Conservation (phyloP, 2,113 vertebrate genomes). For the Gulo gulo region DNA sequence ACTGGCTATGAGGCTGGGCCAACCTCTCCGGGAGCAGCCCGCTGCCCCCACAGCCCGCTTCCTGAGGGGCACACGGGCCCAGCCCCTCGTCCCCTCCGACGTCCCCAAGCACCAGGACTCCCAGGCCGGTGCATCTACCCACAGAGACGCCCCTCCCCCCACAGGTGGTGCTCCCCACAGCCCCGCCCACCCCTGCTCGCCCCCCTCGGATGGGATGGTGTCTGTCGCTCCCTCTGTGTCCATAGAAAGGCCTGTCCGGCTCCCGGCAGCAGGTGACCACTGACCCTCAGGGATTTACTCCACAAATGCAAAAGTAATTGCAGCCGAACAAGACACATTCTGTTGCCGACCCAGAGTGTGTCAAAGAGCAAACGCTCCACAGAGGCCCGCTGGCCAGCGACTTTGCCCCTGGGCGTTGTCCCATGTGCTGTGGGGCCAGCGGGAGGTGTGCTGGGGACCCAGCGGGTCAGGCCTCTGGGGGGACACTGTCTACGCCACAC, state of each 20-base stretch:
- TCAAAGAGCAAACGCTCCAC: too few relatives aligned
- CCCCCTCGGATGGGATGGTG: not conserved
- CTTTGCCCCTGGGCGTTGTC: not conserved
- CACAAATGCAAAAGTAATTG: fast-evolving
- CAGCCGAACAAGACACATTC: not conserved
- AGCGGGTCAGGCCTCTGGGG: fast-evolving
- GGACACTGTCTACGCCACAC: too few relatives aligned
- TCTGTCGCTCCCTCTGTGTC: not conserved
- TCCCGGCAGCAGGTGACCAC: not conserved
- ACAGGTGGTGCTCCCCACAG: not conserved
- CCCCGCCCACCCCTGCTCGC: not conserved
- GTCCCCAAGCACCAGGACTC: not conserved
- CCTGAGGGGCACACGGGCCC: fast-evolving
- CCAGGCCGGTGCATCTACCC: not conserved
- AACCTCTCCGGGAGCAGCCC: fast-evolving
- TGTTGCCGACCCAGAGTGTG: not conserved
- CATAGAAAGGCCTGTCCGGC: too few relatives aligned
- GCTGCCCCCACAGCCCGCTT: not conserved
- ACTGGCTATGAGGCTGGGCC: too few relatives aligned
- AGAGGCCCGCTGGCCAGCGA: not conserved
- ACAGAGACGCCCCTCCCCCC: not conserved
- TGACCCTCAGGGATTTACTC: not conserved
- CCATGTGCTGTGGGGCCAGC: not conserved
- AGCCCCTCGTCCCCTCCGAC: fast-evolving
- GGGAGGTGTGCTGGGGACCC: too few relatives aligned